Base-by-base conservation (phyloP, 2,797 vertebrate species). In the Phrynocephalus guinanensis region DNA sequence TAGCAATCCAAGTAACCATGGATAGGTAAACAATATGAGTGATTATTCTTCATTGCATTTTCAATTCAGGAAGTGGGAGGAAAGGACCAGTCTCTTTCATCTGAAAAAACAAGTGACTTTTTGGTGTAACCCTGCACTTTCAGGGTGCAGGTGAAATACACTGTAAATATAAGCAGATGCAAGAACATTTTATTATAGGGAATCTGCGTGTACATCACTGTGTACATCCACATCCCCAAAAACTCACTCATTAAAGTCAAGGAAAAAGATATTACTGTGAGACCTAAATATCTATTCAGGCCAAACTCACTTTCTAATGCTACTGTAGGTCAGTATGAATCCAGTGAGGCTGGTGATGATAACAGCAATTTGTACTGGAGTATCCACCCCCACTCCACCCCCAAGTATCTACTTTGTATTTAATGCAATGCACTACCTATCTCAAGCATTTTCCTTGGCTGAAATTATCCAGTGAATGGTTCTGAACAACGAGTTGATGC, bases 391-490 rank as follows among this genome's bases (percentile, higher is more conserved):
- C n/a, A 11, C 13, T 4, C 3, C 33, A 73, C 66, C 15, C 83
- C n/a, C 77, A 83, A 86, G 88, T 89, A 84, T 89, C 88, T 93
- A 87, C 26, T 89, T 86, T 81, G 67, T 92, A 89, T 87, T 89
- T 92, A 92, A 88, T 92, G 90, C 87, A 90, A 86, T 88, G 83
- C 92, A 91, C 90, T 93, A 93, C 93, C 60, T 18, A 91, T 90
- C 90, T 90, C 86, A 92, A 90, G 95, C 93, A 93, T 93, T 76
- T 94, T 88, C 92, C 60, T 60, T 81, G 44, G 86, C 83, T 91
- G 95, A 94, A 94, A 95, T 95, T 95, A 93, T 93, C 90, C 93
- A 94, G 93, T 95, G 94, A 92, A 90, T 95, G 93, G 88, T 91
- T 94, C 93, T 92, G 94, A 86, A 95, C 94, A 94, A 95, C 92